Evolutionary conservation across 2,797 vertebrate species (phyloP).

Genomic region (Delichon dasypus): DNA sequence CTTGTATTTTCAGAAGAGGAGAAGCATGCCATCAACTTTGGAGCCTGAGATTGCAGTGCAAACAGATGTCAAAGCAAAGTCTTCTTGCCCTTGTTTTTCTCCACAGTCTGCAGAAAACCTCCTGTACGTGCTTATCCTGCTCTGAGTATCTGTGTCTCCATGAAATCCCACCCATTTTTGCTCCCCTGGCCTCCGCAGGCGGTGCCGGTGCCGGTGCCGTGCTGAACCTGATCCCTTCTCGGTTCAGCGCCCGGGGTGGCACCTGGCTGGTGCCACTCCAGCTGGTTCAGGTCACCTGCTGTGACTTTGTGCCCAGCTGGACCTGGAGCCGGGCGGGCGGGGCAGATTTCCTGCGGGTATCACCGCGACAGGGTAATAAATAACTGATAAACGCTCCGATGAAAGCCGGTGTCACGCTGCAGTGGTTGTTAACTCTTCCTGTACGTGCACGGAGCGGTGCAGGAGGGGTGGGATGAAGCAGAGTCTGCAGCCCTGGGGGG

Average conservation of each 20-base stretch:
- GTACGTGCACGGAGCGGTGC: fast-evolving
- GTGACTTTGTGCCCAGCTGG: background rate
- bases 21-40: background rate
- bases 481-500: no score
- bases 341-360: background rate
- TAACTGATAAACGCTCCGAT: background rate
- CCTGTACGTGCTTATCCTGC: background rate
- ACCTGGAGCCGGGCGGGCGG: background rate
- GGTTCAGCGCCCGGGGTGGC: background rate
- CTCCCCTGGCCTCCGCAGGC: background rate
- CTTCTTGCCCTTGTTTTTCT: slow-evolving; percentile 23
- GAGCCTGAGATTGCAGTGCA: background rate
- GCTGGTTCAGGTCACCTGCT: background rate
- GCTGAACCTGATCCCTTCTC: background rate
- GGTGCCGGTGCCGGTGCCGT: background rate
- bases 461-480: background rate
- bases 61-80: background rate
- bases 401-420: fast-evolving
- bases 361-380: background rate
- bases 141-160: background rate
- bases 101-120: background rate
- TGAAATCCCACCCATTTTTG: background rate
- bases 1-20: background rate
- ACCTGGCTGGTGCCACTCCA: fast-evolving
- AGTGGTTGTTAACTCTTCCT: background rate